A percentile compares a stretch with the other conserved stretches of the same genome.
These are phyloP conservation scores for Brenthis ino DNA, from an alignment of 2,888 invertebrate species.

Conservation along the genomic window DNA sequence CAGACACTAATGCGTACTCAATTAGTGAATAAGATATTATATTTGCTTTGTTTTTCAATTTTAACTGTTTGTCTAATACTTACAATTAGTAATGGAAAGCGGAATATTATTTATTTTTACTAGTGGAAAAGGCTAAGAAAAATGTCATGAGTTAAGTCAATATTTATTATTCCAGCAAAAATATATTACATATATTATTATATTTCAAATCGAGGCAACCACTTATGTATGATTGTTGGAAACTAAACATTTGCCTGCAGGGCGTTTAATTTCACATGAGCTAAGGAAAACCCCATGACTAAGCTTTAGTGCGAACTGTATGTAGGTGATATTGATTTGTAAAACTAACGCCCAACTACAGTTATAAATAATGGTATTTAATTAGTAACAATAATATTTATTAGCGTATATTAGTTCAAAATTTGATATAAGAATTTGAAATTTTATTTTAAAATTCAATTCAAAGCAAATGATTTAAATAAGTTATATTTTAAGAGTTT, in stretches of 20 bases:
- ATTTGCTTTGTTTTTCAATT: neutral
- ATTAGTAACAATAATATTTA: neutral
- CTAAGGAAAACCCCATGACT: conserved; percentile 29
- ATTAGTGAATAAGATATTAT: neutral
- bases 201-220: no score
- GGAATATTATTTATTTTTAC: no score
- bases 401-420: no score
- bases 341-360: neutral
- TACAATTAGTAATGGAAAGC: no score
- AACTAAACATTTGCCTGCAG: conserved; percentile 6
- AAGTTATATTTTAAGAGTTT: neutral
- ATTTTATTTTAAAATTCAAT: no score
- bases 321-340: conserved; percentile 7
- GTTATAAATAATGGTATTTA: conserved; percentile 9
- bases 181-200: no score
- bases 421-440: no score
- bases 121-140: no score
- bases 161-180: no score
- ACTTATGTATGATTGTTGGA: neutral
- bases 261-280: conserved; percentile 1
- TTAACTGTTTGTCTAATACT: neutral
- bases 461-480: no score
- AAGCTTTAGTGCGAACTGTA: neutral
- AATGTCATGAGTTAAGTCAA: no score
- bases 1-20: conserved; percentile 13